Evolutionary conservation across 2,797 vertebrate genomes (phyloP).

Genomic region (Decapterus maruadsi): DNA sequence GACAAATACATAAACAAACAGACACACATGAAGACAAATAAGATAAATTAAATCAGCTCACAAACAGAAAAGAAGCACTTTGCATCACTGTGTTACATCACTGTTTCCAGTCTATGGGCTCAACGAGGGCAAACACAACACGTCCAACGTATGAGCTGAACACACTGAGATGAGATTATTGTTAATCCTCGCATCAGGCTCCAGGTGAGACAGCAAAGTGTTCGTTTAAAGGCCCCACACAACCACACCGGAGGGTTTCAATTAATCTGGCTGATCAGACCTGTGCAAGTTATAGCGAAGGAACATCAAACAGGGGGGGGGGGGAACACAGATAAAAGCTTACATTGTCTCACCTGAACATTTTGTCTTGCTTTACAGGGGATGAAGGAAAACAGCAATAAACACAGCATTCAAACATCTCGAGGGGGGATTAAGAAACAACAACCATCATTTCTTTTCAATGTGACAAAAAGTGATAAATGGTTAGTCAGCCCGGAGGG

Average conservation of each 20-base stretch:
- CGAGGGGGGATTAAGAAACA: no score
- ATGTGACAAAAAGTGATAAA: neutral
- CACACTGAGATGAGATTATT: neutral
- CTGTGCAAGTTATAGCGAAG: neutral
- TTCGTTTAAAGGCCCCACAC: neutral
- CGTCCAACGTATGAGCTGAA: constrained; percentile 1
- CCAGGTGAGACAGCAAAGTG: neutral
- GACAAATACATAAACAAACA: constrained; percentile 12
- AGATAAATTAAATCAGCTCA: constrained; percentile 5
- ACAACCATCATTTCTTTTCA: neutral
- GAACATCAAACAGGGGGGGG: neutral
- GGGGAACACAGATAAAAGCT: neutral
- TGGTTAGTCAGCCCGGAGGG: neutral
- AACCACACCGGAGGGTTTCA: neutral
- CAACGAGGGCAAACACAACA: neutral
- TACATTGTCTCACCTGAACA: neutral
- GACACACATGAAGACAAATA: constrained; percentile 1
- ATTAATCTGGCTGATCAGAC: neutral
- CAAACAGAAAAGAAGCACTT: neutral
- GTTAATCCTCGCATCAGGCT: neutral
- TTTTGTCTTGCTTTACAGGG: neutral
- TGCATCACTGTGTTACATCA: constrained; percentile 4
- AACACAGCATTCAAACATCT: neutral
- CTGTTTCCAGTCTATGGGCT: neutral
- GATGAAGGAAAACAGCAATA: neutral